Percentiles rank a stretch among this genome's conserved stretches.
Conservation (phyloP, 2,797 vertebrate species). For the Dryobates pubescens region DNA sequence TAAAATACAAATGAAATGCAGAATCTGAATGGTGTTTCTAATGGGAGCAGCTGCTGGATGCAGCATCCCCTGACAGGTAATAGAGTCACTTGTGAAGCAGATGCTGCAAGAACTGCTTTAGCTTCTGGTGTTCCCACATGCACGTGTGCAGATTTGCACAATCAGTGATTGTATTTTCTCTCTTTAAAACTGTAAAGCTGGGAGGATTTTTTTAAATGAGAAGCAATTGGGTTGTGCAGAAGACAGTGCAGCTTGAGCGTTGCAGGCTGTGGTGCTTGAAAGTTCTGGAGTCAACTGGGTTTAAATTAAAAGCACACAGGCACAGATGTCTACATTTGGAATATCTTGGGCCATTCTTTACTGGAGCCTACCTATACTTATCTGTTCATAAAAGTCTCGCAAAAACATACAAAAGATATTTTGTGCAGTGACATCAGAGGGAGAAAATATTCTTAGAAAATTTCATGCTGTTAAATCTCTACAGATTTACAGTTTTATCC, state of each 20-base stretch:
- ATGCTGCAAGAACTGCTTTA: not conserved
- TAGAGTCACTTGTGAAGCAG: not conserved
- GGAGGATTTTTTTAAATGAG: not conserved
- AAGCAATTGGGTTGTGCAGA: not conserved
- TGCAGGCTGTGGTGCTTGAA: not conserved
- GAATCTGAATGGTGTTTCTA: not conserved
- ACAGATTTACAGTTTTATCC: slow-evolving; percentile 99
- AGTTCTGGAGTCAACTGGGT: not conserved
- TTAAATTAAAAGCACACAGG: not conserved
- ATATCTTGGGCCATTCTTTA: not conserved
- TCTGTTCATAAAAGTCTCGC: slow-evolving; percentile 65
- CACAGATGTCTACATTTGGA: not conserved
- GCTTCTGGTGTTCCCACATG: not conserved
- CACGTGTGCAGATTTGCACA: not conserved
- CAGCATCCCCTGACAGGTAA: not conserved
- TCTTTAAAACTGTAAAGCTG: not conserved
- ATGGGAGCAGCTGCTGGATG: not conserved
- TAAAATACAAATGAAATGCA: not conserved
- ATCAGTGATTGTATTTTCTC: not conserved
- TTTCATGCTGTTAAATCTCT: slow-evolving; percentile 96
- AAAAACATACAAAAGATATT: slow-evolving; percentile 71
- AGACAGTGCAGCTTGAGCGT: not conserved
- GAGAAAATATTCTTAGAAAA: slow-evolving; percentile 88
- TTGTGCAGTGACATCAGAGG: slow-evolving; percentile 78
- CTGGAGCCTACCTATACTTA: slow-evolving; percentile 59